Percentiles rank a stretch among this genome's conserved stretches.
These are phyloP conservation scores for Rhodinocichla rosea DNA, from an alignment of 2,113 vertebrate species.

Conservation along the genomic window DNA sequence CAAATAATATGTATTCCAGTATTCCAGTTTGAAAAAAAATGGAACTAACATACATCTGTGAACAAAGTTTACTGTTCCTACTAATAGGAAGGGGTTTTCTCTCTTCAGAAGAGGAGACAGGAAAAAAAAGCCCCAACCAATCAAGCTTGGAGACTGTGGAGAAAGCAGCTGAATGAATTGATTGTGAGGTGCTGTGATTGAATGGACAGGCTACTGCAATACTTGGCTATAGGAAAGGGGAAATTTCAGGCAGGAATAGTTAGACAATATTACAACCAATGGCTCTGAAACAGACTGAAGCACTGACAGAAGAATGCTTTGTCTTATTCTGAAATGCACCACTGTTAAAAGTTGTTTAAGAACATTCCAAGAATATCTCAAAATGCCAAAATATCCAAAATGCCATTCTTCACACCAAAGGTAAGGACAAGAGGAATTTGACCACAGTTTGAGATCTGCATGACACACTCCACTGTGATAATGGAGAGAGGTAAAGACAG, in stretches of 20 bases:
- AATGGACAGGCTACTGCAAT: not conserved
- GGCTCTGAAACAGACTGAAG: not conserved
- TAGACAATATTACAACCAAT: not conserved
- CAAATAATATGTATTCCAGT: not conserved
- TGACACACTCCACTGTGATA: not conserved
- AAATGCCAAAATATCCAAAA: not conserved
- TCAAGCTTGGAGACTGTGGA: not conserved
- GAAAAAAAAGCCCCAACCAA: not conserved
- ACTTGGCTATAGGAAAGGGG: not conserved
- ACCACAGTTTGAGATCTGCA: not conserved
- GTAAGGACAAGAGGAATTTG: not conserved
- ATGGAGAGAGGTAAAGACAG: not conserved
- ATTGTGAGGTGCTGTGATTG: not conserved
- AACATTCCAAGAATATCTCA: not conserved
- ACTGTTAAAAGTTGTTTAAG: not conserved
- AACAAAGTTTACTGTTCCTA: constrained; percentile 3
- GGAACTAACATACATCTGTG: not conserved
- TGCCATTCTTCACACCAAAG: not conserved
- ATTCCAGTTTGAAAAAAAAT: constrained; percentile 1
- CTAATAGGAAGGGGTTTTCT: not conserved
- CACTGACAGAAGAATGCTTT: not conserved
- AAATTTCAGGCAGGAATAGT: not conserved
- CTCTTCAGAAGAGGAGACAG: not conserved
- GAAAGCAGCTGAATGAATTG: not conserved
- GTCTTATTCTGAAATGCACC: not conserved